Conservation (phyloP, 2,888 invertebrate species). For the Listrodromus nycthemerus region DNA sequence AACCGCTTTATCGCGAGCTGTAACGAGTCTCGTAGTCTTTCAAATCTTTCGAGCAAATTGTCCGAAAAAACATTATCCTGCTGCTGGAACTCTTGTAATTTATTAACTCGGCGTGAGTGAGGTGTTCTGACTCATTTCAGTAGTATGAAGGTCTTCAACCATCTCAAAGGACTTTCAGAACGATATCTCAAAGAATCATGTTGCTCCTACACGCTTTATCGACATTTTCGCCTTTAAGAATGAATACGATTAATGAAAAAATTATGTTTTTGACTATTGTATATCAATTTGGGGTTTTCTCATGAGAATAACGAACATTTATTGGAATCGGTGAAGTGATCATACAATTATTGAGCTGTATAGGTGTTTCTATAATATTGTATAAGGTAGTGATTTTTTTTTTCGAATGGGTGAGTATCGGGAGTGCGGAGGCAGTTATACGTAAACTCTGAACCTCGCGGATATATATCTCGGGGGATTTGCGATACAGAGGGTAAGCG, state of each 20-base stretch:
- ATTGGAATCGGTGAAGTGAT: background rate
- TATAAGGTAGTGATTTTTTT: slow-evolving; percentile 17
- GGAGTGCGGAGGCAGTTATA: slow-evolving; percentile 19
- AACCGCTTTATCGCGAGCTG: background rate
- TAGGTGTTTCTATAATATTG: background rate
- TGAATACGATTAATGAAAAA: background rate
- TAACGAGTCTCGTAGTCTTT: background rate
- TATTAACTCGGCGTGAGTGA: background rate
- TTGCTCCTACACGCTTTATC: background rate
- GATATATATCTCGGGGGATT: slow-evolving; percentile 50
- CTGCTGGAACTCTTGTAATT: background rate
- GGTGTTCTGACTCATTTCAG: background rate
- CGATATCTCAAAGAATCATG: background rate
- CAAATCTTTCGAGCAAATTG: background rate
- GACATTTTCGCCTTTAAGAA: background rate
- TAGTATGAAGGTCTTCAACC: too few species aligned
- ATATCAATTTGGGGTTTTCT: background rate
- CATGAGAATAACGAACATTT: background rate
- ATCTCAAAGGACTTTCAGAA: background rate
- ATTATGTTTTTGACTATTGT: background rate
- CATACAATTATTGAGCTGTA: background rate
- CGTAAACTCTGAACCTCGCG: slow-evolving; percentile 31
- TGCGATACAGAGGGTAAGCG: slow-evolving; percentile 26
- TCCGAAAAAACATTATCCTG: background rate
- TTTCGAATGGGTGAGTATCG: slow-evolving; percentile 31